Percentiles rank a stretch among this genome's conserved stretches.
phyloP scores from a whole-genome alignment of 2,888 invertebrate species.

The Acrobasis consociella region DNA sequence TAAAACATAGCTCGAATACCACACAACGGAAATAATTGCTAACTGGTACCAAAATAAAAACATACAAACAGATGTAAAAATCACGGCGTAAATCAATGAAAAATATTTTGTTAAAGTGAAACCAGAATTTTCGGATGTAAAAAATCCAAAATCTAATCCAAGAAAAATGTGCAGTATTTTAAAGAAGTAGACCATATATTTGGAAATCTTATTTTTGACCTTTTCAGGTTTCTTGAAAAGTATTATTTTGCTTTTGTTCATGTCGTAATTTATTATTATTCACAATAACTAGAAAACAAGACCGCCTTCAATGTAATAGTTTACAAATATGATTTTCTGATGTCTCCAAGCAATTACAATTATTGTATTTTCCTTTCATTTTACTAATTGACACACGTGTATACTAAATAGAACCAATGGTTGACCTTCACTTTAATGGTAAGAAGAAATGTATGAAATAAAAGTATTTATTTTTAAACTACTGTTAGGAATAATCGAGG shows the following conservation, averaged over 20 bases:
- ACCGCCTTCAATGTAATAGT: too few species aligned
- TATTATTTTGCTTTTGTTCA: background rate
- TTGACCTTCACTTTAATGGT: too few species aligned
- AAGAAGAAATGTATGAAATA: too few species aligned
- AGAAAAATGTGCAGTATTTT: conserved; percentile 13
- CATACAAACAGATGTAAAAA: background rate
- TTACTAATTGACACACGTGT: too few species aligned
- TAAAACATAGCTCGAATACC: conserved; percentile 14
- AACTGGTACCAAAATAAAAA: background rate
- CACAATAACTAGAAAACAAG: too few species aligned
- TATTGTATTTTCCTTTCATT: too few species aligned
- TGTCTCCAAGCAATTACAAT: too few species aligned
- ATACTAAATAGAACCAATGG: too few species aligned
- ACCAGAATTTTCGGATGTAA: background rate
- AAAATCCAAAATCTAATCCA: conserved; percentile 18
- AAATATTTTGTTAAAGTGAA: background rate
- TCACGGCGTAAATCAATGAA: conserved; percentile 5
- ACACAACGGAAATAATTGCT: background rate
- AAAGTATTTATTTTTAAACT: too few species aligned
- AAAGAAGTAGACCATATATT: conserved; percentile 15
- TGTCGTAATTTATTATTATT: background rate
- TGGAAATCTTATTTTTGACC: background rate
- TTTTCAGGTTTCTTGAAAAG: background rate
- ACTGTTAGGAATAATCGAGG: too few species aligned
- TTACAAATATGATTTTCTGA: too few species aligned